Percentiles rank a stretch among this genome's conserved stretches.
Conservation (phyloP, 2,113 vertebrate genomes). For the Salvelinus namaycush region DNA sequence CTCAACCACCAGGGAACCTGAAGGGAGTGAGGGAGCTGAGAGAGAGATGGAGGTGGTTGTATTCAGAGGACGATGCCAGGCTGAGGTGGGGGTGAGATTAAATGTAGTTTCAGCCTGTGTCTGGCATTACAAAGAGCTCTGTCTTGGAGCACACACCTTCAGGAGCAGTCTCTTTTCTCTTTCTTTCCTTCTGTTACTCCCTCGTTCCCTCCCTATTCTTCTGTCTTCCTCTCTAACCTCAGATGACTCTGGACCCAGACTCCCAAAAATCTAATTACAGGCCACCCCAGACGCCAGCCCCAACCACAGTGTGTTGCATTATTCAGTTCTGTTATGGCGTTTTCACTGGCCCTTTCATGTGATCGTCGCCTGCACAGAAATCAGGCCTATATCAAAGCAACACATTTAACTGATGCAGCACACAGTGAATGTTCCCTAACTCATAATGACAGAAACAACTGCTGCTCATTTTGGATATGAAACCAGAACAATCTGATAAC, state of each 20-base stretch:
- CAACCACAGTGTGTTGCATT: slow-evolving; percentile 47
- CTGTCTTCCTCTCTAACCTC: slow-evolving; percentile 14
- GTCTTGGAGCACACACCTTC: slow-evolving; percentile 11
- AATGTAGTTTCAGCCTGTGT: slow-evolving; percentile 7
- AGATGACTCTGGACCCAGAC: slow-evolving; percentile 48
- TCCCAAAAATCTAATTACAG: slow-evolving; percentile 66
- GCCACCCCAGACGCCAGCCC: slow-evolving; percentile 43
- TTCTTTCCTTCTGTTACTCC: not conserved
- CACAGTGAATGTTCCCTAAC: no score
- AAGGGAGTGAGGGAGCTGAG: not conserved
- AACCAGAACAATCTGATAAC: not conserved
- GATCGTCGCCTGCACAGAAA: slow-evolving; percentile 61
- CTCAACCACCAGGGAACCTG: not conserved
- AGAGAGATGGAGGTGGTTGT: slow-evolving; percentile 16
- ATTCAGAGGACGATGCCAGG: slow-evolving; percentile 10
- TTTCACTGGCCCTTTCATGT: slow-evolving; percentile 38
- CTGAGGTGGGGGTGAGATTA: not conserved
- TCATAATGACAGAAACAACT: no score
- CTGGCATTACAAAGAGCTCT: slow-evolving; percentile 37
- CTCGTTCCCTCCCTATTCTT: slow-evolving; percentile 23
- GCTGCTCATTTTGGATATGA: not conserved
- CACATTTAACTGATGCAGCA: not conserved
- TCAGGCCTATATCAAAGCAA: slow-evolving; percentile 5
- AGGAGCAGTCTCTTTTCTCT: not conserved
- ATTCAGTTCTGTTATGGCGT: slow-evolving; percentile 51